Percentiles rank a stretch among this genome's conserved stretches.
Conservation (phyloP, 2,888 invertebrate species). For the Coelinius sp. region DNA sequence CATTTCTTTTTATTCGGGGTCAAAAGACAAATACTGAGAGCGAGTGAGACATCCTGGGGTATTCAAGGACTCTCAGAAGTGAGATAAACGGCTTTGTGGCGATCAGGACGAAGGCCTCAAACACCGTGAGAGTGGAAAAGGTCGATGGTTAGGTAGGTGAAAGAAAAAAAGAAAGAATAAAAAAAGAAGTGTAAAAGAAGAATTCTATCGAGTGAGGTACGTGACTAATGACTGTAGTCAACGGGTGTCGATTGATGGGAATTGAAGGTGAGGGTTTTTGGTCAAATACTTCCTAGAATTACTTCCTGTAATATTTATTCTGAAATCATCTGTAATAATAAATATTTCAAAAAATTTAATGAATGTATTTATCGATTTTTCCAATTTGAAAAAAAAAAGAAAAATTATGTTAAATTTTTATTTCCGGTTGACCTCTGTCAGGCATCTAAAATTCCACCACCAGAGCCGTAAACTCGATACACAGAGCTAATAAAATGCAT, state of each 20-base stretch:
- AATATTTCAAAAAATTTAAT: too few species aligned
- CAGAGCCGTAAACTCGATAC: neutral
- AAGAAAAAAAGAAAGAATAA: conserved; percentile 28
- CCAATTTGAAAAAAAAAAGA: too few species aligned
- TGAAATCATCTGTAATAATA: too few species aligned
- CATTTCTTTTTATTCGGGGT: neutral
- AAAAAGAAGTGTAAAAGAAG: conserved; percentile 46
- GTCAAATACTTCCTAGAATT: conserved; percentile 38
- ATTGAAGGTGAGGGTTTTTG: conserved; percentile 16
- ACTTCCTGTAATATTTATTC: conserved; percentile 39
- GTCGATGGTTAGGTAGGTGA: conserved; percentile 37
- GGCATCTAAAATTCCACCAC: neutral
- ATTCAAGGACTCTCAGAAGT: conserved; percentile 22
- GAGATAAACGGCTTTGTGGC: conserved; percentile 26
- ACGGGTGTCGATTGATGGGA: conserved; percentile 45
- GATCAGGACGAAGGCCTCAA: neutral
- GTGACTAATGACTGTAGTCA: conserved; percentile 67
- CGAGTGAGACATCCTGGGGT: neutral
- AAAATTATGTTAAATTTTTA: neutral
- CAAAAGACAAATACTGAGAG: conserved; percentile 18
- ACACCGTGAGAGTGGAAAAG: conserved; percentile 19
- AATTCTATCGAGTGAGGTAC: conserved; percentile 56
- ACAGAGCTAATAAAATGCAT: neutral
- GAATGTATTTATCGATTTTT: too few species aligned
- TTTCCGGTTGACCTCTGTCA: conserved; percentile 2